A percentile compares a stretch with the other conserved stretches of the same genome.
Evolutionary conservation across 2,888 invertebrate species (phyloP).

Genomic region (Aspidiotus rigidus): DNA sequence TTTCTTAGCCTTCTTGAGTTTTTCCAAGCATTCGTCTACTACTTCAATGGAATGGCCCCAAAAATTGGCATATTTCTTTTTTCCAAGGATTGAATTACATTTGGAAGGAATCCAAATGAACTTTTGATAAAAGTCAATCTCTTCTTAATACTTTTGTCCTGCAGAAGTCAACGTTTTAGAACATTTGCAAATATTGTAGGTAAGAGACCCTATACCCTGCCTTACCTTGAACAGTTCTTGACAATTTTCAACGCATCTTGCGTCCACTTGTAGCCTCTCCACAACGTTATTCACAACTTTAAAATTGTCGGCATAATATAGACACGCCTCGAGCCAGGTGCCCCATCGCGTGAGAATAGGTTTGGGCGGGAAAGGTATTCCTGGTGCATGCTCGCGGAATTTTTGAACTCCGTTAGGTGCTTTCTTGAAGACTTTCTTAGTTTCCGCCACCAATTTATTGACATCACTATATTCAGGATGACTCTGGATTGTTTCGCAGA

Average conservation of each 20-base stretch:
- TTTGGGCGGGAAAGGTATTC: too few species aligned
- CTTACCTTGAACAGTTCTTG: neutral
- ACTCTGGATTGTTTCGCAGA: too few species aligned
- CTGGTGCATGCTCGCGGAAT: too few species aligned
- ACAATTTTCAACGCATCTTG: neutral
- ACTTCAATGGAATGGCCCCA: neutral
- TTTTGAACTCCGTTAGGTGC: too few species aligned
- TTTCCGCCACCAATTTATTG: too few species aligned
- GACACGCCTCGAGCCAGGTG: too few species aligned
- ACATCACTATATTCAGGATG: too few species aligned
- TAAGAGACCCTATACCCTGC: neutral
- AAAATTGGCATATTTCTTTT: neutral
- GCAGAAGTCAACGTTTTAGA: neutral
- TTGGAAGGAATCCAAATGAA: neutral
- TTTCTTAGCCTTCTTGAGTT: neutral
- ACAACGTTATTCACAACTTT: neutral
- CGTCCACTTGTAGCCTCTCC: neutral
- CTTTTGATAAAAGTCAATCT: neutral
- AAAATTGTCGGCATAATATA: slow-evolving; percentile 1
- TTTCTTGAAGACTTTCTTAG: too few species aligned
- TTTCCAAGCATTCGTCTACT: neutral
- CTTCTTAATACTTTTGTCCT: neutral
- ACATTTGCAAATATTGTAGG: neutral
- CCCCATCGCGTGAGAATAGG: too few species aligned
- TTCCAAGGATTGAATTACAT: slow-evolving; percentile 2